phyloP scores from a whole-genome alignment of 2,113 vertebrate genomes.

The Elephas maximus region DNA sequence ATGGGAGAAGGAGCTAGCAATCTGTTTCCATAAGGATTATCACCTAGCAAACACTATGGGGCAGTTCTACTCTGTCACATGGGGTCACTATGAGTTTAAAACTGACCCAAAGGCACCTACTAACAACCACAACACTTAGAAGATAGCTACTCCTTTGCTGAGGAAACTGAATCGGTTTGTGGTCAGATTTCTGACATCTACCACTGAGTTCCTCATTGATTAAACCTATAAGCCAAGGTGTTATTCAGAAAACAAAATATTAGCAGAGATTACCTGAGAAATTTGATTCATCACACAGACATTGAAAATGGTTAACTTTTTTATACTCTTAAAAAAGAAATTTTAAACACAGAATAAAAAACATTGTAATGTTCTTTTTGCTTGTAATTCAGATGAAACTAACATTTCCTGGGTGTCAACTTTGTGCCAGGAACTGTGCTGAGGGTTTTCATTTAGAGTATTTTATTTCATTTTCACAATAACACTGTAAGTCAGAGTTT shows the following conservation, averaged over 20 bases:
- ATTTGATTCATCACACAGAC: neutral
- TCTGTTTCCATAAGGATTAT: neutral
- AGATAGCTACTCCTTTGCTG: neutral
- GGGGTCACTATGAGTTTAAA: no score
- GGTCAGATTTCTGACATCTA: neutral
- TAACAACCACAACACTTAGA: neutral
- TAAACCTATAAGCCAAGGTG: neutral
- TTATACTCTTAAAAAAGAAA: neutral
- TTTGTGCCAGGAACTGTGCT: neutral
- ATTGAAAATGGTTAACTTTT: neutral
- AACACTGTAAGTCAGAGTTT: neutral
- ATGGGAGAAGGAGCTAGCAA: neutral
- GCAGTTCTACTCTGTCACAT: neutral
- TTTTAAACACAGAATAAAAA: neutral
- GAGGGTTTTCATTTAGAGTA: neutral
- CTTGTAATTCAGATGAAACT: neutral
- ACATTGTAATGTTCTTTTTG: neutral
- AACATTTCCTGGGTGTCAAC: neutral
- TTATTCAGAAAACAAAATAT: slow-evolving; percentile 23
- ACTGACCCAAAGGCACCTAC: neutral
- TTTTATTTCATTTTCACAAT: slow-evolving; percentile 8
- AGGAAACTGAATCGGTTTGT: neutral
- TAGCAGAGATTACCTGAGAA: neutral
- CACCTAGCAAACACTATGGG: neutral
- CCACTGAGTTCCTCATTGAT: neutral